Percentiles rank a stretch among this genome's conserved stretches.
These are phyloP conservation scores for Drosophila paranaensis DNA, from an alignment of 2,888 invertebrate species.

Conservation along the genomic window DNA sequence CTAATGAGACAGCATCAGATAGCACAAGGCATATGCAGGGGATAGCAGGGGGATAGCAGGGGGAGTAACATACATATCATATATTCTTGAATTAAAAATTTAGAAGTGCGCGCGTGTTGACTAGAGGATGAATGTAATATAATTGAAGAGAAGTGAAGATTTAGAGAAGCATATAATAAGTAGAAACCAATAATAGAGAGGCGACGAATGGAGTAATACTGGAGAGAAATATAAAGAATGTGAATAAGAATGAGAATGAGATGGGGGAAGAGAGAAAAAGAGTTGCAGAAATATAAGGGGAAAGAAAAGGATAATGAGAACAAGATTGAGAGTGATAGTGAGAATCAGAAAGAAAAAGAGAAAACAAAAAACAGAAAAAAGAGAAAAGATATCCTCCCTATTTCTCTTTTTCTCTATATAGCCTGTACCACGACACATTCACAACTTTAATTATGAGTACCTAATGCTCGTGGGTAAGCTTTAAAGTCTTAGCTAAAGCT, in stretches of 20 bases:
- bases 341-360: background rate
- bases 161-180: background rate
- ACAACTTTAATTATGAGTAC: background rate
- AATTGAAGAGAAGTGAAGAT: background rate
- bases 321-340: background rate
- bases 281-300: background rate
- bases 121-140: background rate
- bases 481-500: conserved; percentile 34
- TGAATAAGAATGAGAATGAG: background rate
- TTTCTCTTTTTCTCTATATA: background rate
- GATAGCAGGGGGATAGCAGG: background rate
- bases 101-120: background rate
- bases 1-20: conserved; percentile 65
- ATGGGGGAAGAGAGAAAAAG: background rate
- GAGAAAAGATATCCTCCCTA: background rate
- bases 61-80: background rate
- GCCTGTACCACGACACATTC: background rate
- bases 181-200: background rate
- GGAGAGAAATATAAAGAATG: background rate
- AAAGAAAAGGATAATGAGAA: background rate
- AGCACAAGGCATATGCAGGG: background rate
- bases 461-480: background rate
- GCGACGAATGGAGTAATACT: background rate
- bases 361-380: background rate
- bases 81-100: background rate